Evolutionary conservation across 2,113 vertebrate species (phyloP), one percentile per base, ranked within the genome.

Genomic region (Poeciliopsis retropinna): DNA sequence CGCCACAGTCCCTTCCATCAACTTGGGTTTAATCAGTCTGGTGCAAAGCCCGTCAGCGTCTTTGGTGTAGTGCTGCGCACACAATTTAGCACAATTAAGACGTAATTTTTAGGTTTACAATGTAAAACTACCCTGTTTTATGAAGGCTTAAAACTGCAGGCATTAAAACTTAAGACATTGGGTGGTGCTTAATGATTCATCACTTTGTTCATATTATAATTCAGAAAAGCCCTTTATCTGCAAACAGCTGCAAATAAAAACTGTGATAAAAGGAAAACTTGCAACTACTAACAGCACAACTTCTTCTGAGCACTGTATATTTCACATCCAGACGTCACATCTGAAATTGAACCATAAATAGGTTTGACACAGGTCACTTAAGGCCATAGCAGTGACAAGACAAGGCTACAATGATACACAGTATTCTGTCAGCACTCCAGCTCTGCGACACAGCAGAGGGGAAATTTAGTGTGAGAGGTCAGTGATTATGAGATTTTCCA

Each of bases 1-100:
- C 0, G 98, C 97, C 87, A 99, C 97, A 0, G 97, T 99, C 70
- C 98, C 98, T 93, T 99, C 98, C 97, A 98, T 97, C 92, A 98
- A 89, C 89, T 99, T 99, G 31, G 98, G 97, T 83, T 97, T 99
- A 90, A 97, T 92, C 79, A 93, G 89, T 67, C 90, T 83, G 82
- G 90, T 99, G 66, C 92, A 93, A 47, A 92, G 88, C 72, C 90
- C 91, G 2, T 92, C 91, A 0, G 92, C 91, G 2, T 99, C 97
- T 17, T 96, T 96, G 94, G 97, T 99, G 95, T 99, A 99, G 90
- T 98, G 97, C 97, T 99, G 80, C 37, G 74, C 27, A 83, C 37
- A 81, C 25, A 72, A 22, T 15, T 17, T 37, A 1, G 72, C 22
- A 64, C 25, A 65, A 62, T 67, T 30, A 37, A 34, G 64, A 1